These are phyloP conservation scores for Chaetogeoica ovagalla DNA, from an alignment of 2,888 invertebrate genomes.

Conservation along the genomic window DNA sequence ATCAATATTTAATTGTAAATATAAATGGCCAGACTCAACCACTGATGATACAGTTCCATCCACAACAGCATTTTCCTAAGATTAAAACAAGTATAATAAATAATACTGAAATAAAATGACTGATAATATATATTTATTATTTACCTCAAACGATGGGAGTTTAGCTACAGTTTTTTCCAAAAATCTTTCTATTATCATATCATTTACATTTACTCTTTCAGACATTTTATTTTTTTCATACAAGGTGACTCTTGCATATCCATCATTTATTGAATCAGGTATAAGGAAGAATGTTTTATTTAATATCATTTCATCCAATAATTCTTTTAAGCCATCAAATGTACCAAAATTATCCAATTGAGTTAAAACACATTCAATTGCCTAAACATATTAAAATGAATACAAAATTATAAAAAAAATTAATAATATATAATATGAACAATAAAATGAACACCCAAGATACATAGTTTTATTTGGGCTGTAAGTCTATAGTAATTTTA, in stretches of 20 bases:
- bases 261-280: constrained; percentile 30
- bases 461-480: too few species aligned
- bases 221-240: constrained; percentile 23
- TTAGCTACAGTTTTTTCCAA: constrained; percentile 20
- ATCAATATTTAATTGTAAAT: constrained; percentile 45
- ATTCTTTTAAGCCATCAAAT: constrained; percentile 37
- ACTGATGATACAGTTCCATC: constrained; percentile 40
- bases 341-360: constrained; percentile 27
- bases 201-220: constrained; percentile 37
- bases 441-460: background rate
- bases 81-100: background rate
- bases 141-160: constrained; percentile 46
- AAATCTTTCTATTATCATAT: constrained; percentile 32
- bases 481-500: too few species aligned
- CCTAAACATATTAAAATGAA: constrained; percentile 7
- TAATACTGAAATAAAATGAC: background rate
- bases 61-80: constrained; percentile 35
- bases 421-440: too few species aligned
- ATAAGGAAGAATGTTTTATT: constrained; percentile 40
- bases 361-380: constrained; percentile 30
- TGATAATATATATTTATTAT: background rate
- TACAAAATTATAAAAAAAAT: background rate
- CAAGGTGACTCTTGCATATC: constrained; percentile 21
- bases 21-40: constrained; percentile 32
- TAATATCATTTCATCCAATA: constrained; percentile 39